Base-by-base conservation (phyloP, 2,113 vertebrate species). In the Panthera uncia region DNA sequence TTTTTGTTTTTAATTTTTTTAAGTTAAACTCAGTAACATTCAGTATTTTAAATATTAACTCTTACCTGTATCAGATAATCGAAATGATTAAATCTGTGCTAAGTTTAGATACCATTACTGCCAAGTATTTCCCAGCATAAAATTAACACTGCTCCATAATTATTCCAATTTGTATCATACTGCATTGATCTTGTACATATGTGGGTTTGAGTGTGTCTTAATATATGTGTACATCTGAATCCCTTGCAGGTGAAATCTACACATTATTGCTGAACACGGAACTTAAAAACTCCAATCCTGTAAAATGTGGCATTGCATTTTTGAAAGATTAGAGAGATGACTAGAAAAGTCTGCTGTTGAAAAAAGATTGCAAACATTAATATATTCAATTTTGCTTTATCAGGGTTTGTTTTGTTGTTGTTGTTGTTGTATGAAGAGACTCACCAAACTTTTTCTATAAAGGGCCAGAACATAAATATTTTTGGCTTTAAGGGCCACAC, bases 311-410 rank as follows among this genome's bases (percentile, higher is more conserved):
- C 13, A 29, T 41, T 79, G 15, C 9, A 80, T n/a, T 36, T 81
- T n/a, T 94, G 27, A 78, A 88, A 90, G n/a, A 18, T 83, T 80
- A 92, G 29, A 48, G 21, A 86, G 86, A 81, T 89, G 21, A 85
- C 4, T 63, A 48, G 18, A 1, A 57, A 87, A 79, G 0, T 82
- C 23, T 36, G 27, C 4, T 73, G 8, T 29, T 89, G 10, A 94
- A 71, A 90, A 25, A 89, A 81, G 50, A 69, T 12, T 41, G 0
- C 15, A 81, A 85, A 57, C 50, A 61, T 78, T 38, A 10, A 15
- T 52, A 45, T 29, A 82, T 50, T n/a, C n/a, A 89, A 41, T 82
- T 94, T 84, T 86, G 29, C 27, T 82, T 71, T 38, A 41, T 69
- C n/a, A 71, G 1, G 45, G 3, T 89, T 55, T 69, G 6, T 71